These are phyloP conservation scores for Anneissia japonica DNA, from an alignment of 35 echinoderm and acorn worm species.

Conservation along the genomic window DNA sequence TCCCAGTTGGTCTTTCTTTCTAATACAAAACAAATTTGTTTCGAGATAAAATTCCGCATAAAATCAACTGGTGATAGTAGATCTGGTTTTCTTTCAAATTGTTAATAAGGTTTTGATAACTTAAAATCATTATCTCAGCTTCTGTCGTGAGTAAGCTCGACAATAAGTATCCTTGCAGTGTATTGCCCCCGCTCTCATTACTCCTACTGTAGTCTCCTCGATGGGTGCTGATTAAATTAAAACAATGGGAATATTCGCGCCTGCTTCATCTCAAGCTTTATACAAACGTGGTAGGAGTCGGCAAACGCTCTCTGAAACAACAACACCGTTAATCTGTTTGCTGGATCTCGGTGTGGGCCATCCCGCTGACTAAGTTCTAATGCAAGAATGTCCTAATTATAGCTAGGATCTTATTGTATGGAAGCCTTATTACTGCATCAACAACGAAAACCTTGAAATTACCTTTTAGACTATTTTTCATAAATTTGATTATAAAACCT, in stretches of 20 bases:
- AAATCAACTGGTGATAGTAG: neutral
- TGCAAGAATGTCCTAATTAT: neutral
- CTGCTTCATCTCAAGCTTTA: neutral
- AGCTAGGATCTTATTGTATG: neutral
- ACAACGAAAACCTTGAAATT: neutral
- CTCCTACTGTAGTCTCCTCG: neutral
- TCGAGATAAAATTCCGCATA: neutral
- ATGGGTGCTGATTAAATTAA: neutral
- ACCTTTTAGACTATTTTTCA: neutral
- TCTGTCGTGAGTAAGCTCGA: neutral
- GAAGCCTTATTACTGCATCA: neutral
- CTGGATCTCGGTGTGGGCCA: neutral
- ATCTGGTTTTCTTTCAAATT: neutral
- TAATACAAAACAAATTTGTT: too few relatives aligned
- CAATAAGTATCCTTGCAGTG: neutral
- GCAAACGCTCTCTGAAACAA: neutral
- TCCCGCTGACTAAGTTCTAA: neutral
- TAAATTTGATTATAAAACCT: neutral
- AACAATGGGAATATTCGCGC: neutral
- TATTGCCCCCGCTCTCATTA: neutral
- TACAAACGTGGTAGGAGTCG: neutral
- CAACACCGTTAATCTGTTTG: neutral
- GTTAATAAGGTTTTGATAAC: neutral
- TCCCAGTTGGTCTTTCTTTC: too few relatives aligned
- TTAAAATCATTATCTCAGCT: neutral